Evolutionary conservation across 2,797 vertebrate species (phyloP), one percentile per base, ranked within the genome.

Genomic region (Crenuchus spilurus): DNA sequence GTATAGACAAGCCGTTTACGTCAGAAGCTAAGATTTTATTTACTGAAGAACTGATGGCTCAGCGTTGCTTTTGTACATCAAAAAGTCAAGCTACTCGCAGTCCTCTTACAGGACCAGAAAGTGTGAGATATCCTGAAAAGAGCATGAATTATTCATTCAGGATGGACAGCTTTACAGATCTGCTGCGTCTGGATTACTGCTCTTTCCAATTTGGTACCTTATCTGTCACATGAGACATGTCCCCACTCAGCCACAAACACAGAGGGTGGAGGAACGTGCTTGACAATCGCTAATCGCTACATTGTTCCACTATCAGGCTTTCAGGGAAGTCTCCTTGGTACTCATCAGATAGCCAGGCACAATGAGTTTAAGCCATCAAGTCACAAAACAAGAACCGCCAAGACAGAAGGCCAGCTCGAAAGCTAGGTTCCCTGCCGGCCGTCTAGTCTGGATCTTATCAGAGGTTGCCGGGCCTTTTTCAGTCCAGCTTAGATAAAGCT

Each of bases 191-290:
- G 37, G 57, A 71, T 60, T 57, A 62, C 31, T 30, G 51, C 20
- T 55, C 31, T 52, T 64, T 65, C 30, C n/a, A 48, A 14, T 48
- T 58, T 10, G 24, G 31, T 64, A 13, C 63, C 30, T 67, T 63
- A 75, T 55, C 57, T 10, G 46, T 60, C 54, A 8, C 48, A n/a
- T n/a, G 54, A 75, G 69, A 58, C 70, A 79, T 77, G 62, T 84
- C 82, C 75, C 55, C 71, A 41, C 93, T 94, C 91, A 93, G 81
- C 92, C 89, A 93, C 92, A 90, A n/a, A n/a, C n/a, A n/a, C n/a
- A n/a, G n/a, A 87, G 88, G 90, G 87, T 88, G 90, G 90, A 90
- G 90, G 90, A 91, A 91, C 92, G 90, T 91, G 88, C 89, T 92
- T 86, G 86, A 85, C 84, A 84, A 76, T 39, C 80, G 89, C 86